phyloP scores from a whole-genome alignment of 2,888 invertebrate species.

The Geophilus truncorum region DNA sequence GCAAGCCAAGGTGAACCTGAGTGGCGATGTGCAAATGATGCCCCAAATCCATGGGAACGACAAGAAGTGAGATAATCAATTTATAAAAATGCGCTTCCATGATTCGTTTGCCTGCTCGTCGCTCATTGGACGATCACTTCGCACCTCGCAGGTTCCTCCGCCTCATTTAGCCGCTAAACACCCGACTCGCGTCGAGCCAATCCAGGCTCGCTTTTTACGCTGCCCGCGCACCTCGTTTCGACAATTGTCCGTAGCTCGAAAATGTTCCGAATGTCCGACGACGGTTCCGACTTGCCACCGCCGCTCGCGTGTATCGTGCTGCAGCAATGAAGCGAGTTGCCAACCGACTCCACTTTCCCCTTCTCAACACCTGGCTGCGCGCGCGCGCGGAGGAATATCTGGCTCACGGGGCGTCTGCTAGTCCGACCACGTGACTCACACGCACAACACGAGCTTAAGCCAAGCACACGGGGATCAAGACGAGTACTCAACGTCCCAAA shows the following conservation, averaged over 20 bases:
- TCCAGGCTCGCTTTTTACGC: not conserved
- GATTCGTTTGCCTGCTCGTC: slow-evolving; percentile 35
- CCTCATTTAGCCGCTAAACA: slow-evolving; percentile 36
- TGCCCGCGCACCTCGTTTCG: not conserved
- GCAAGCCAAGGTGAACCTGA: slow-evolving; percentile 34
- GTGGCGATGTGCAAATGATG: slow-evolving; percentile 30
- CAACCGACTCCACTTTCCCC: slow-evolving; percentile 23
- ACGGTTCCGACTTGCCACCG: not conserved
- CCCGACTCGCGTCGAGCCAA: slow-evolving; percentile 10
- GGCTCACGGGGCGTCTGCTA: slow-evolving; percentile 29
- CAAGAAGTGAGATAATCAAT: slow-evolving; percentile 35
- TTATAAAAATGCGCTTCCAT: slow-evolving; percentile 36
- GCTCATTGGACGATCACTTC: slow-evolving; percentile 35
- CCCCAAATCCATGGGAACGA: slow-evolving; percentile 33
- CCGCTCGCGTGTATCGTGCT: not conserved
- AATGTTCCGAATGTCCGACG: not conserved
- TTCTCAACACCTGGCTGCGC: slow-evolving; percentile 27
- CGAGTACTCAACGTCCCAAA: not conserved
- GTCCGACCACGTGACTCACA: not conserved
- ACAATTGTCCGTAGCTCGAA: not conserved
- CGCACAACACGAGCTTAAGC: not conserved
- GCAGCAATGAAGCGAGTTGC: not conserved
- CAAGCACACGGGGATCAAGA: not conserved
- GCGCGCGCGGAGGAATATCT: slow-evolving; percentile 30
- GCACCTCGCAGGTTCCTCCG: slow-evolving; percentile 37